These are phyloP conservation scores for Tautogolabrus adspersus DNA, from an alignment of 2,113 vertebrate species.

Conservation along the genomic window DNA sequence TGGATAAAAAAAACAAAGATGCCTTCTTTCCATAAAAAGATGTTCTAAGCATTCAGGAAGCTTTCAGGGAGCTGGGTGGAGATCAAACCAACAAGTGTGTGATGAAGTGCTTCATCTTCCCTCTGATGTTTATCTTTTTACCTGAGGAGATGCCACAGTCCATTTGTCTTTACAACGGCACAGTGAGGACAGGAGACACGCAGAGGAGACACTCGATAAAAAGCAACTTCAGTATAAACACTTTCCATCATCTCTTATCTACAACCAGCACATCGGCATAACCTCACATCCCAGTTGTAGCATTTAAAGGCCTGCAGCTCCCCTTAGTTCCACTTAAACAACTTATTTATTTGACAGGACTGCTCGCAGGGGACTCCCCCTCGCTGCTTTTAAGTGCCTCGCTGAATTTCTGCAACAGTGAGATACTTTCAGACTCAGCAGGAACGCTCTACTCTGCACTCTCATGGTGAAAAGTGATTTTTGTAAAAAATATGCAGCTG, in stretches of 20 bases:
- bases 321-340: conserved; percentile 17
- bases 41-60: neutral
- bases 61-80: conserved; percentile 4
- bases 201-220: conserved; percentile 17
- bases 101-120: conserved; percentile 12
- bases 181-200: neutral
- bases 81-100: conserved; percentile 13
- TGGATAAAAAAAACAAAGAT: neutral
- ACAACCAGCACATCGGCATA: neutral
- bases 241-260: neutral
- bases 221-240: neutral
- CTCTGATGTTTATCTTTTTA: conserved; percentile 23
- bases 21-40: neutral
- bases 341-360: conserved; percentile 30
- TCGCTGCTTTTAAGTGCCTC: conserved; percentile 27
- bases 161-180: conserved; percentile 23
- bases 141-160: conserved; percentile 23
- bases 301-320: conserved; percentile 20
- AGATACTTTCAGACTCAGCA: neutral
- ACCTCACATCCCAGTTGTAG: conserved; percentile 15
- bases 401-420: conserved; percentile 13
- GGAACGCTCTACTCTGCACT: neutral
- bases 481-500: neutral
- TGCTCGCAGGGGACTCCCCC: conserved; percentile 1
- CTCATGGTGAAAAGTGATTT: neutral